Evolutionary conservation across 2,888 invertebrate genomes (phyloP).

Genomic region (Sinopyrophorus schimmeli): DNA sequence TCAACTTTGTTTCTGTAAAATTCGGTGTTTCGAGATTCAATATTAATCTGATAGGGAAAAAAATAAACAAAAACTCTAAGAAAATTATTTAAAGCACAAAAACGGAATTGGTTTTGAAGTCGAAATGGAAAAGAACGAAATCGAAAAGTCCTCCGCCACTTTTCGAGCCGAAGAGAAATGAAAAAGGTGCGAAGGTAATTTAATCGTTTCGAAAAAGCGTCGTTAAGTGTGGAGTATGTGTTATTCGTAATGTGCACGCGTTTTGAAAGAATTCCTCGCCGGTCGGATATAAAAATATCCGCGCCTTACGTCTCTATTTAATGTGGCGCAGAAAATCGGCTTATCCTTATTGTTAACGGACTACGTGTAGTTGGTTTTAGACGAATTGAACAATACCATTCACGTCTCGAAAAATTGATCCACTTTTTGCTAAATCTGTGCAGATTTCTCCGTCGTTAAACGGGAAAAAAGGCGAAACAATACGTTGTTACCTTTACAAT

Average conservation of each 20-base stretch:
- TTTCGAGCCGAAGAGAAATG: too few species aligned
- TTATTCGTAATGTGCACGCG: slow-evolving; percentile 12
- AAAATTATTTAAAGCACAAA: too few species aligned
- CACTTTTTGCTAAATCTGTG: slow-evolving; percentile 27
- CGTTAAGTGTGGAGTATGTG: slow-evolving; percentile 13
- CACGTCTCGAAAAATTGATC: slow-evolving; percentile 26
- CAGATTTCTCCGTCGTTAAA: slow-evolving; percentile 14
- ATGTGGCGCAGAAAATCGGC: too few species aligned
- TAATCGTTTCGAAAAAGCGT: slow-evolving; percentile 13
- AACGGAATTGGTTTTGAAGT: too few species aligned
- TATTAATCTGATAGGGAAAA: too few species aligned
- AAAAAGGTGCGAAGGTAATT: slow-evolving; percentile 15
- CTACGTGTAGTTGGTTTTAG: slow-evolving; percentile 9
- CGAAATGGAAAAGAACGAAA: too few species aligned
- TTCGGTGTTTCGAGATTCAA: too few species aligned
- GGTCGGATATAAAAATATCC: not conserved
- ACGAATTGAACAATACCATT: slow-evolving; percentile 24
- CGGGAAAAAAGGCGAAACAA: slow-evolving; percentile 9
- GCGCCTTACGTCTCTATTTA: too few species aligned
- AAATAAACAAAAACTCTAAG: too few species aligned
- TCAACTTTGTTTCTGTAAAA: too few species aligned
- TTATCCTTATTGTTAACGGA: slow-evolving; percentile 2
- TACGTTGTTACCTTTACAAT: slow-evolving; percentile 2
- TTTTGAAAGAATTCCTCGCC: slow-evolving; percentile 10
- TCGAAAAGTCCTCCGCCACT: too few species aligned